Percentiles rank a stretch among this genome's conserved stretches.
phyloP scores from a whole-genome alignment of 1,140 invertebrate species.

The Bombus sylvicola region DNA sequence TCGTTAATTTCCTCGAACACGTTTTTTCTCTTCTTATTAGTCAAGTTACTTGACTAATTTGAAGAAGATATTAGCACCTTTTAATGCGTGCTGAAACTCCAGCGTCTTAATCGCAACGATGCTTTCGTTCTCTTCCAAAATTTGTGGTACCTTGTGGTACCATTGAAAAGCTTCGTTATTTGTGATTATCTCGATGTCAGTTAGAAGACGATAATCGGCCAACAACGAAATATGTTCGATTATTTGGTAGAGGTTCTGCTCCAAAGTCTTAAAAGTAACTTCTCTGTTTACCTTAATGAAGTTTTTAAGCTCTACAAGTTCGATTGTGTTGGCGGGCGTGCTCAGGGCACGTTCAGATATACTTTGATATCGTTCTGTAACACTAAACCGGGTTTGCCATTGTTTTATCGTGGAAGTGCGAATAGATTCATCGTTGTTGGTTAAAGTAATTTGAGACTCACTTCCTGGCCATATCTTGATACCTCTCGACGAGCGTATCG shows the following conservation, averaged over 20 bases:
- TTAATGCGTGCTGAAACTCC: constrained; percentile 93
- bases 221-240: constrained; percentile 88
- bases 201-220: constrained; percentile 90
- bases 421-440: background rate
- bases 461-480: constrained; percentile 89
- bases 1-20: background rate
- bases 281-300: constrained; percentile 90
- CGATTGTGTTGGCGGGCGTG: constrained; percentile 91
- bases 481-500: constrained; percentile 88
- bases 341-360: constrained; percentile 91
- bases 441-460: constrained; percentile 79
- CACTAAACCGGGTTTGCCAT: constrained; percentile 81
- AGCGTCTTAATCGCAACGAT: constrained; percentile 92
- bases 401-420: constrained; percentile 53
- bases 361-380: constrained; percentile 91
- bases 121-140: constrained; percentile 90
- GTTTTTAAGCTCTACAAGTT: constrained; percentile 91
- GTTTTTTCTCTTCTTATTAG: background rate
- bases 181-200: constrained; percentile 90
- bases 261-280: constrained; percentile 88
- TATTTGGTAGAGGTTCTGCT: constrained; percentile 88
- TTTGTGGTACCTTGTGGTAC: constrained; percentile 90
- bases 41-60: background rate
- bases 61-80: constrained; percentile 76
- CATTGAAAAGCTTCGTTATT: constrained; percentile 93